Conservation (phyloP, 1,140 invertebrate genomes). For the Bombus picipes region DNA sequence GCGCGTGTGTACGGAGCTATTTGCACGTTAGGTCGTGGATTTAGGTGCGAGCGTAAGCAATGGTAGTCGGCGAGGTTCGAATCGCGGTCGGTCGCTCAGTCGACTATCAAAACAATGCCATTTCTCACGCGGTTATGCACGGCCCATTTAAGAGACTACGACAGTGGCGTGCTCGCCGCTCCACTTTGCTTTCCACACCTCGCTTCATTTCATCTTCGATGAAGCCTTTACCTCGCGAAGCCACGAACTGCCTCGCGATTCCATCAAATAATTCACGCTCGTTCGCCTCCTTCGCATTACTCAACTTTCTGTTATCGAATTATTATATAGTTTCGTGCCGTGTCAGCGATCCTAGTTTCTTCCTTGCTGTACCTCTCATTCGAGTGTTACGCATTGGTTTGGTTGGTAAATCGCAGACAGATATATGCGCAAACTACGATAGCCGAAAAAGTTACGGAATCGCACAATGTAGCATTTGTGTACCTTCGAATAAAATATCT, state of each 20-base stretch:
- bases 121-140: constrained; percentile 77
- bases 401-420: background rate
- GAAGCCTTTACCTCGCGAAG: constrained; percentile 30
- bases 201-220: constrained; percentile 50
- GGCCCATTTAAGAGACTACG: constrained; percentile 74
- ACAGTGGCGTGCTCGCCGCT: constrained; percentile 54
- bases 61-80: constrained; percentile 20
- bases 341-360: background rate
- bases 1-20: background rate
- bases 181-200: constrained; percentile 63
- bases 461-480: background rate
- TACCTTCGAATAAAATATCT: too few species aligned
- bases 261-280: constrained; percentile 35
- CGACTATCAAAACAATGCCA: constrained; percentile 79
- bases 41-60: constrained; percentile 26
- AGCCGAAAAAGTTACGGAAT: background rate
- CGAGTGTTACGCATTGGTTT: background rate
- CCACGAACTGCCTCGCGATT: constrained; percentile 13
- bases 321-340: background rate
- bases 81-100: constrained; percentile 50
- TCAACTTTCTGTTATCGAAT: constrained; percentile 5
- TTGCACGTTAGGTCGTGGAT: constrained; percentile 25
- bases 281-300: background rate
- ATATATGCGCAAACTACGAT: background rate
- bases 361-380: background rate